phyloP scores from a whole-genome alignment of 2,797 vertebrate species.

The Xenentodon cancila region DNA sequence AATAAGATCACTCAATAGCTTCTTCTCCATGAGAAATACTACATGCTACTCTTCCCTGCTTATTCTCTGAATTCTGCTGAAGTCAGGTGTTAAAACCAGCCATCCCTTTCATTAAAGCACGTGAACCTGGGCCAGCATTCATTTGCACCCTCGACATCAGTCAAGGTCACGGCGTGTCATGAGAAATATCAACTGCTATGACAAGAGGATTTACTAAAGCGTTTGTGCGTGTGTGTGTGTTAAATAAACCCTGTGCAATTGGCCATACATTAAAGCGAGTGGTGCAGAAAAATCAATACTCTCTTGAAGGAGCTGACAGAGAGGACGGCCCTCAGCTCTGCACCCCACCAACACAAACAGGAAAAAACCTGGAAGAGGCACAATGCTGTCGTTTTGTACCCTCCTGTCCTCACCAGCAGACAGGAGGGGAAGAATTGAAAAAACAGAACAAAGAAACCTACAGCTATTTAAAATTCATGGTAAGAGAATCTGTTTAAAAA shows the following conservation, averaged over 20 bases:
- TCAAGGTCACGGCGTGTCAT: conserved; percentile 64
- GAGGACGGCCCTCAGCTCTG: conserved; percentile 51
- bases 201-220: conserved; percentile 54
- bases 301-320: conserved; percentile 62
- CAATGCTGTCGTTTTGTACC: not conserved
- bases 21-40: conserved; percentile 37
- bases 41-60: conserved; percentile 30
- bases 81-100: conserved; percentile 61
- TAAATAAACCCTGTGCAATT: conserved; percentile 65
- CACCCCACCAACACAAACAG: conserved; percentile 50
- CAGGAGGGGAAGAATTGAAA: no score
- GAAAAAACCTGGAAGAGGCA: conserved; percentile 48
- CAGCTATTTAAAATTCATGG: conserved; percentile 6
- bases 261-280: conserved; percentile 74
- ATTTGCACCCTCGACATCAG: conserved; percentile 46
- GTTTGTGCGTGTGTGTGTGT: conserved; percentile 18
- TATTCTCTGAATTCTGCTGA: conserved; percentile 59
- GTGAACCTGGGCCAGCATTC: conserved; percentile 17
- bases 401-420: no score
- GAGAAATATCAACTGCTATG: conserved; percentile 69
- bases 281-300: conserved; percentile 79
- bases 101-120: conserved; percentile 60
- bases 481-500: conserved; percentile 17
- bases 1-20: conserved; percentile 14
- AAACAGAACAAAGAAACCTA: no score